phyloP scores from a whole-genome alignment of 2,797 vertebrate species.

The Micromesistius poutassou region DNA sequence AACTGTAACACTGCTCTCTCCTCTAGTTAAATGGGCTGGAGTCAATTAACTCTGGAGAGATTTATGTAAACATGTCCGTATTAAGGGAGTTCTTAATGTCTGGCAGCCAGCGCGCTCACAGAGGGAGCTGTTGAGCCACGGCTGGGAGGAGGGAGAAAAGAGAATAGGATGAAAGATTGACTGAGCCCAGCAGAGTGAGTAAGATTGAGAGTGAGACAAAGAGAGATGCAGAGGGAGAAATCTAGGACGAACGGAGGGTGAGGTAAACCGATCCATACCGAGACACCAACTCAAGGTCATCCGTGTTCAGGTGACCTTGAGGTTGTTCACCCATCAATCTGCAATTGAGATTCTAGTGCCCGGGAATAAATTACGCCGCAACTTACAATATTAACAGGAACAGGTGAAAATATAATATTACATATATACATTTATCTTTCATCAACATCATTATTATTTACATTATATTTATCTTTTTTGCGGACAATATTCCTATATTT shows the following conservation, averaged over 20 bases:
- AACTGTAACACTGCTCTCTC: neutral
- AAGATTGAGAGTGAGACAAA: constrained; percentile 13
- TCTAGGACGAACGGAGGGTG: neutral
- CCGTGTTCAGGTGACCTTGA: constrained; percentile 26
- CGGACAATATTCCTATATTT: neutral
- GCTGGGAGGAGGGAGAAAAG: constrained; percentile 44
- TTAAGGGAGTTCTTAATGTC: constrained; percentile 24
- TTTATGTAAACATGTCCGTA: constrained; percentile 36
- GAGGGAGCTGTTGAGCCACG: constrained; percentile 76
- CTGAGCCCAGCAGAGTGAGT: constrained; percentile 24
- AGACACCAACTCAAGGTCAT: neutral
- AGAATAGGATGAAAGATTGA: constrained; percentile 25
- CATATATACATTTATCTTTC: neutral
- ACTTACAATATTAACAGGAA: no score
- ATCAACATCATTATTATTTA: neutral
- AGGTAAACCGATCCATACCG: neutral
- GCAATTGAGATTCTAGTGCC: neutral
- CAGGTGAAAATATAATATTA: neutral
- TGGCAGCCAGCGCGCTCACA: constrained; percentile 52
- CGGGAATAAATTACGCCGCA: neutral
- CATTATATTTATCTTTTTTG: neutral
- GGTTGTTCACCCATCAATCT: constrained; percentile 19
- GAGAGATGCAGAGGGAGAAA: constrained; percentile 1
- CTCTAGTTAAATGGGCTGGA: constrained; percentile 16
- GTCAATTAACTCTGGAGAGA: constrained; percentile 24